A percentile compares a stretch with the other conserved stretches of the same genome.
phyloP scores from a whole-genome alignment of 2,113 vertebrate species.

The Penelope pileata region DNA sequence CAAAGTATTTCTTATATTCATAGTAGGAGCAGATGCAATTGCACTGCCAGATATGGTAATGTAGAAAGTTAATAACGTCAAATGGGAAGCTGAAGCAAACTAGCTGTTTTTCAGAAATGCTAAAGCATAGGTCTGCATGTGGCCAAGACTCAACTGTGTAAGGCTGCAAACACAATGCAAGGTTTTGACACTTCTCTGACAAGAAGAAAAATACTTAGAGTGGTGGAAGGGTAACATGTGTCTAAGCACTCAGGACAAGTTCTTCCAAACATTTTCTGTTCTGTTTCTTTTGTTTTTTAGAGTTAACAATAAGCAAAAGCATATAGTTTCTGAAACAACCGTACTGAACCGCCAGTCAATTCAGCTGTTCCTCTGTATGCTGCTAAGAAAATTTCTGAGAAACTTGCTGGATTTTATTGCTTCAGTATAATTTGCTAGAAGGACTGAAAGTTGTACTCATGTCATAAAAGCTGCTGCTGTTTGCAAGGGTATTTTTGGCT shows the following conservation, averaged over 20 bases:
- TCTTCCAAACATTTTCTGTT: background rate
- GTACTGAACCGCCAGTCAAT: background rate
- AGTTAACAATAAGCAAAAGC: background rate
- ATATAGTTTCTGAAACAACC: background rate
- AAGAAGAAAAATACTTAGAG: background rate
- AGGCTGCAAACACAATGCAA: background rate
- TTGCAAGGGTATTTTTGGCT: background rate
- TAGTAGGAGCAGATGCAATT: background rate
- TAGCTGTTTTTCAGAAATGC: background rate
- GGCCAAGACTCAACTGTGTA: background rate
- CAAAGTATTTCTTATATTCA: background rate
- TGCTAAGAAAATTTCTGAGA: background rate
- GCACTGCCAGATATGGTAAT: background rate
- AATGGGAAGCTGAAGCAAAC: background rate
- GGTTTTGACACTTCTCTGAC: background rate
- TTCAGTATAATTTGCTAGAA: background rate
- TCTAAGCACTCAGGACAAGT: background rate
- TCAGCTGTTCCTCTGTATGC: background rate
- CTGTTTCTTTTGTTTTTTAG: background rate
- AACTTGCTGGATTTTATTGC: background rate
- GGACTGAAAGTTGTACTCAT: background rate
- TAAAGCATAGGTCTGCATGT: background rate
- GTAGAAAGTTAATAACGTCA: background rate
- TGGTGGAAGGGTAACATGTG: background rate
- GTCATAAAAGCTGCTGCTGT: background rate